Conservation (phyloP, 2,113 vertebrate genomes). For the Scophthalmus maximus region DNA sequence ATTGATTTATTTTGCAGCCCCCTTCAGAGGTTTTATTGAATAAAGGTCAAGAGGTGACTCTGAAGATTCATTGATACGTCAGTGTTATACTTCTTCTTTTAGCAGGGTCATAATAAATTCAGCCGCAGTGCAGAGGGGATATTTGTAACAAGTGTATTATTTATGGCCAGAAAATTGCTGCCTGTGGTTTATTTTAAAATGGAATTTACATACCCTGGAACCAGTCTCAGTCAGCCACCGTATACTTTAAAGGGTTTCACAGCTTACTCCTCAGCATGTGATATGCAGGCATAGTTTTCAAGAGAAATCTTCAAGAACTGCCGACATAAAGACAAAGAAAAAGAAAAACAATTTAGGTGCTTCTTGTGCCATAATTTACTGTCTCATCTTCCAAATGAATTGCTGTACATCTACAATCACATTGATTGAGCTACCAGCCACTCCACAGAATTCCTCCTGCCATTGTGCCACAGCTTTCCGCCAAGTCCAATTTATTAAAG, state of each 20-base stretch:
- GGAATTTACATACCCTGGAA: slow-evolving; percentile 66
- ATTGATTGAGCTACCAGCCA: slow-evolving; percentile 52
- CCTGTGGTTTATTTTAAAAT: slow-evolving; percentile 72
- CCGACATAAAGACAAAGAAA: background rate
- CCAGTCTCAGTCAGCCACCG: slow-evolving; percentile 5
- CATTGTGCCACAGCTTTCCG: slow-evolving; percentile 53
- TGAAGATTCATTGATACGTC: slow-evolving; percentile 70
- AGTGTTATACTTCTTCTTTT: slow-evolving; percentile 57
- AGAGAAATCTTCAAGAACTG: slow-evolving; percentile 17
- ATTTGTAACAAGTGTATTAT: slow-evolving; percentile 75
- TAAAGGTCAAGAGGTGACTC: slow-evolving; percentile 63
- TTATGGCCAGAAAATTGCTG: slow-evolving; percentile 74
- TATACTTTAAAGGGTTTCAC: slow-evolving; percentile 25
- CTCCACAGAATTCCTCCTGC: slow-evolving; percentile 52
- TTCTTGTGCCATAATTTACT: slow-evolving; percentile 21
- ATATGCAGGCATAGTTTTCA: background rate
- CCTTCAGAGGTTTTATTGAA: slow-evolving; percentile 55
- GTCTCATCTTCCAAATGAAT: slow-evolving; percentile 54
- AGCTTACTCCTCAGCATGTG: slow-evolving; percentile 27
- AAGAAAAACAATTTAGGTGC: slow-evolving; percentile 22
- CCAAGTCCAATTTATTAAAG: slow-evolving; percentile 54
- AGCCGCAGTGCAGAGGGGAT: slow-evolving; percentile 70
- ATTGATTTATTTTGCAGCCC: slow-evolving; percentile 58
- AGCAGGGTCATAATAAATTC: slow-evolving; percentile 72
- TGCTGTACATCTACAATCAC: slow-evolving; percentile 50